Conservation (phyloP, 2,113 vertebrate genomes). For the Thalassarche chlororhynchos region DNA sequence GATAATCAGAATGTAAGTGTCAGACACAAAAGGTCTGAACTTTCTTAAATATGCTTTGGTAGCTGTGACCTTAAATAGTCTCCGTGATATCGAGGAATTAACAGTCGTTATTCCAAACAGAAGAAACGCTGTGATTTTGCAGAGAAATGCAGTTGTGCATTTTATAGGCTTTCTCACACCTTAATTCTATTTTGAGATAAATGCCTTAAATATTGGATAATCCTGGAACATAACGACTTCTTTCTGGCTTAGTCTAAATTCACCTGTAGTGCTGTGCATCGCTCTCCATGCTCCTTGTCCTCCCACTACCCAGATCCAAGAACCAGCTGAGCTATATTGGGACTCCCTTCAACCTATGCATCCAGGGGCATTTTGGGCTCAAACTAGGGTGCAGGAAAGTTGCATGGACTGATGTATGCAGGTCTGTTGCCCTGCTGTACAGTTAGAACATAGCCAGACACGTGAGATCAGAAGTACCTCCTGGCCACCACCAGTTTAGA, state of each 20-base stretch:
- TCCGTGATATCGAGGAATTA: not conserved
- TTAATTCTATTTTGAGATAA: not conserved
- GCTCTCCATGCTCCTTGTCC: not conserved
- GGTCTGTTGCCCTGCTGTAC: not conserved
- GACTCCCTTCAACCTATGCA: not conserved
- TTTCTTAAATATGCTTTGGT: not conserved
- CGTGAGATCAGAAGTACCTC: not conserved
- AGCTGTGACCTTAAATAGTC: slow-evolving; percentile 15
- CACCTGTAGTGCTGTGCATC: not conserved
- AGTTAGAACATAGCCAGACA: not conserved
- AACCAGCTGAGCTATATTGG: not conserved
- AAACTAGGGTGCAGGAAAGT: not conserved
- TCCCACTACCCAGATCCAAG: not conserved
- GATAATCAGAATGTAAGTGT: slow-evolving; percentile 51
- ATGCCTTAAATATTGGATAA: not conserved
- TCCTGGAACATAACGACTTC: not conserved
- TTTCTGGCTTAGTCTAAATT: not conserved
- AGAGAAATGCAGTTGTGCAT: not conserved
- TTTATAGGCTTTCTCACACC: not conserved
- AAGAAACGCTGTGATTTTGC: not conserved
- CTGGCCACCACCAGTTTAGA: not conserved
- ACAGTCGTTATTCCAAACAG: not conserved
- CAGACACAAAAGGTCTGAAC: slow-evolving; percentile 23
- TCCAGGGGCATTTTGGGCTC: not conserved
- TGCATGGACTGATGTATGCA: not conserved